These are phyloP conservation scores for Vanessa atalanta DNA, from an alignment of 1,140 invertebrate genomes.

Conservation along the genomic window DNA sequence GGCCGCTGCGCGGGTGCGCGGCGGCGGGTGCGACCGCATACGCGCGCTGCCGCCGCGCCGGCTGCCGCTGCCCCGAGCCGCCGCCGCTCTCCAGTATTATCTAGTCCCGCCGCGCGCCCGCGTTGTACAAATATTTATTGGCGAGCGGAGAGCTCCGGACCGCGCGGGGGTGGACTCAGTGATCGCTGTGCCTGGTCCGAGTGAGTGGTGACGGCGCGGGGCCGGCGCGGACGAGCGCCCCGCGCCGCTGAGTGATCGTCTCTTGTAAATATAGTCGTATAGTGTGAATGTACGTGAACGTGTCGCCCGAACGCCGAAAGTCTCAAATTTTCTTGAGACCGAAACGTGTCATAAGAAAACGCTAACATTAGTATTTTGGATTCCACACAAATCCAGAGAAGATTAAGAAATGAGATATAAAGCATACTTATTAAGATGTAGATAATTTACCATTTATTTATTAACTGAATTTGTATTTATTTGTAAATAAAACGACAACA, in stretches of 20 bases:
- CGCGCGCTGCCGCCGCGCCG: conserved; percentile 86
- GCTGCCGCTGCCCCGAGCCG: conserved; percentile 82
- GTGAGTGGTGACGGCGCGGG: conserved; percentile 53
- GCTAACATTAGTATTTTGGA: conserved; percentile 80
- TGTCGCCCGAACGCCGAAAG: conserved; percentile 78
- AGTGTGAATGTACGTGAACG: conserved; percentile 81
- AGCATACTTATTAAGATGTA: conserved; percentile 81
- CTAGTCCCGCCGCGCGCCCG: conserved; percentile 77
- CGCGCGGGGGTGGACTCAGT: conserved; percentile 64
- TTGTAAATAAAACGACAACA: conserved; percentile 80
- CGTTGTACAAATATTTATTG: conserved; percentile 80
- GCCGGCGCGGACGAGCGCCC: conserved; percentile 63
- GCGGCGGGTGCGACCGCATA: conserved; percentile 90
- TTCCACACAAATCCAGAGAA: conserved; percentile 75
- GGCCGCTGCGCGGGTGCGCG: conserved; percentile 92
- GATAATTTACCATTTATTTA: conserved; percentile 82
- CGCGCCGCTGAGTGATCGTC: conserved; percentile 73
- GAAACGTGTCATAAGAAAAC: conserved; percentile 80
- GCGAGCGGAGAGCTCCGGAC: conserved; percentile 61
- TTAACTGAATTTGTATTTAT: conserved; percentile 81
- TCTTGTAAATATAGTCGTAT: conserved; percentile 61
- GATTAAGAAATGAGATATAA: conserved; percentile 81
- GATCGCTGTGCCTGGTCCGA: conserved; percentile 56
- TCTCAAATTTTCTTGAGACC: conserved; percentile 81
- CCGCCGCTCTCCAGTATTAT: conserved; percentile 80